Conservation (phyloP, 2,797 vertebrate species). For the Ataeniobius toweri region DNA sequence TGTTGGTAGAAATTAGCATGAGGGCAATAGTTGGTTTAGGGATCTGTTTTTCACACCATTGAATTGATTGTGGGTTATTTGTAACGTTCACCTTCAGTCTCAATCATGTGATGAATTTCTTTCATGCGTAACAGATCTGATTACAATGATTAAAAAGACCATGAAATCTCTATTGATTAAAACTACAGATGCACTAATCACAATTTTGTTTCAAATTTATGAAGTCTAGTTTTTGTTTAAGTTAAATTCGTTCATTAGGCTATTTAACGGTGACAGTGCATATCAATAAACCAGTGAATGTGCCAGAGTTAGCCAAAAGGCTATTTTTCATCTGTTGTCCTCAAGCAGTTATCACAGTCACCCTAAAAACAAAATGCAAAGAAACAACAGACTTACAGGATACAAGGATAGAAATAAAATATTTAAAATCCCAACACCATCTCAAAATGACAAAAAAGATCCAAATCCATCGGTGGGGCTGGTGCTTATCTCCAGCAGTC, state of each 20-base stretch:
- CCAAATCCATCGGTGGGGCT: background rate
- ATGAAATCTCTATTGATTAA: background rate
- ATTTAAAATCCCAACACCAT: background rate
- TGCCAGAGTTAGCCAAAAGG: no score
- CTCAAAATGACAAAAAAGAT: no score
- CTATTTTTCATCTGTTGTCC: no score
- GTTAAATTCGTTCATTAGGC: no score
- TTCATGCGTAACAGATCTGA: background rate
- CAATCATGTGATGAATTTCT: background rate
- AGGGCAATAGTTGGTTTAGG: slow-evolving; percentile 22
- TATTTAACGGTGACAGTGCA: no score
- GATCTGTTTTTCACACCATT: background rate
- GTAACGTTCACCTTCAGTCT: background rate
- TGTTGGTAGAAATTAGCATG: background rate
- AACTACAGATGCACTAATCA: background rate
- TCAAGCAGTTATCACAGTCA: no score
- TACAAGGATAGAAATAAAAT: no score
- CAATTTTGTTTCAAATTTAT: no score
- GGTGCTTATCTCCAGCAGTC: background rate
- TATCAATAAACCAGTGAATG: no score
- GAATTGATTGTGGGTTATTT: slow-evolving; percentile 2
- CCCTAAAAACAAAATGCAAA: no score
- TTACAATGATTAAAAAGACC: background rate
- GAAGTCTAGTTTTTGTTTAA: no score
- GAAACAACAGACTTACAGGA: no score